Evolutionary conservation across 2,888 invertebrate genomes (phyloP), one percentile per base, ranked within the genome.

Genomic region (Clusia tigrina): DNA sequence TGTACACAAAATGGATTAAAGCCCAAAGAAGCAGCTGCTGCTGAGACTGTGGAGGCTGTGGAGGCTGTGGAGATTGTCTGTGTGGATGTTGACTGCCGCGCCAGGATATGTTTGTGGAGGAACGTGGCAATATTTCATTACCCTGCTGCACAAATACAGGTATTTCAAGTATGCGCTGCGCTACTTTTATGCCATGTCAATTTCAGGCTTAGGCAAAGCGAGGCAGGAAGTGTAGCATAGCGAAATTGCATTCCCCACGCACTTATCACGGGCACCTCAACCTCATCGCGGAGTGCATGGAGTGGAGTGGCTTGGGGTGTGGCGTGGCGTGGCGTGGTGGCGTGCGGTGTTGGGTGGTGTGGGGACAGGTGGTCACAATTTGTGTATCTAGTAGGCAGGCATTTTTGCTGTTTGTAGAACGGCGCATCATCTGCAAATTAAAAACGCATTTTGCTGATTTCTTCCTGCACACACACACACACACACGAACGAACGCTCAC

Each of bases 61-160:
- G 26, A 12, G 51, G 26, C 58, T 24, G 12, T 18, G 48, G n/a
- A 12, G 12, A 58, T 26, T 20, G 18, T n/a, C n/a, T n/a, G 15
- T 25, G 20, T 24, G 22, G 12, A 20, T 18, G 38, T 3, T 10
- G 24, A 15, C 5, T 52, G 51, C 37, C 42, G 32, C 32, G 32
- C 32, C 32, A 9, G 12, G 46, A 53, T n/a, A 51, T 53, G n/a
- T 57, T 51, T 53, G 58, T 69, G 67, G 68, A 67, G 66, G 68
- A 73, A 76, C 75, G 74, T 73, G 76, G 74, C 75, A 69, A 75
- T 76, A 76, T 76, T 78, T 78, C 73, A 78, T 76, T 72, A 74
- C 72, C 71, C 64, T 63, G 65, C 58, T 57, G 42, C 42, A 42
- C n/a, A 32, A 32, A 32, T 32, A 42, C 42, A 42, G 55, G 60